Base-by-base conservation (phyloP, 2,888 invertebrate species). In the Unio pictorum region DNA sequence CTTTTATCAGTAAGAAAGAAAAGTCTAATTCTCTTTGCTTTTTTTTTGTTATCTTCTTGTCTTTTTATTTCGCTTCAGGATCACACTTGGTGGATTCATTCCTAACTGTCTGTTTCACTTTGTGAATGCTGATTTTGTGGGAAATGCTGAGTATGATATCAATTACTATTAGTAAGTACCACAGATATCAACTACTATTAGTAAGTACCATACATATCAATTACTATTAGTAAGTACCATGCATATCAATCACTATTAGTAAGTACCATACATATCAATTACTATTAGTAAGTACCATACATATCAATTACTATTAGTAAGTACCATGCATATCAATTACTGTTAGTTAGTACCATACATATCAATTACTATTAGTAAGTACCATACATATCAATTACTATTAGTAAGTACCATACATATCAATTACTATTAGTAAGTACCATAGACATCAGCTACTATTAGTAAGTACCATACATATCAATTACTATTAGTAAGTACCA, bases 61-160 rank as follows among this genome's bases (percentile, higher is more conserved):
- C n/a, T 57, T 28, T 58, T 8, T 69, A 67, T 54, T 71, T 45
- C 66, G 8, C 75, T 78, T 62, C 77, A 85, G 85, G n/a, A 85
- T 85, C 28, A 76, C 79, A 17, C 67, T 84, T 15, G 85, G 84
- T 61, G 82, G 82, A 20, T 71, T 81, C 61, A 68, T 81, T 28
- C 85, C 85, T 26, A 85, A 85, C 68, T 79, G 81, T 64, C 66
- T 85, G 34, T 85, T 73, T 64, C 83, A 84, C 66, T 84, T 81
- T 68, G 62, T 85, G 23, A 84, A 80, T 74, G 84, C 84, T 61
- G 83, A 85, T 62, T 82, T 83, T 62, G 70, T 82, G 57, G 80
- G 83, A 30, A 80, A 78, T 64, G 82, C 83, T 5, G 55, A 67
- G 54, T 85, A 71, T 70, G 59, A 71, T 34, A 60, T 34, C 11